Evolutionary conservation across 2,888 invertebrate species (phyloP), one percentile per base, ranked within the genome.

Genomic region (Fragum sueziense): DNA sequence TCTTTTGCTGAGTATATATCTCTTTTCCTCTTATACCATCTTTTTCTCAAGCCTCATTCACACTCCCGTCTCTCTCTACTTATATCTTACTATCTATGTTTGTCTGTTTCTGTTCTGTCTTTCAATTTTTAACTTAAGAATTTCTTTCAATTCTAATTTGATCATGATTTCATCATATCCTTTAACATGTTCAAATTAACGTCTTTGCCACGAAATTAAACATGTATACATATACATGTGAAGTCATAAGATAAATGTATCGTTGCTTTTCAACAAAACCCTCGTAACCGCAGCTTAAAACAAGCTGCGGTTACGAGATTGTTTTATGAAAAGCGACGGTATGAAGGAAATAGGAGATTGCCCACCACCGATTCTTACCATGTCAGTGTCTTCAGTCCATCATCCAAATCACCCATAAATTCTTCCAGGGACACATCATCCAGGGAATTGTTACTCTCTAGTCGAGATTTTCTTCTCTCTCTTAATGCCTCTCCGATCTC

Each of bases 381-480:
- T 22, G 89, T 89, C 9, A 91, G 70, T 1, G 88, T 85, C 54
- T 86, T 85, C 52, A 91, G 85, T 0, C 89, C 90, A 25, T 91
- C 91, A 61, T 91, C 90, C 9, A 91, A 82, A 9, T 87, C 85
- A 0, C 88, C 88, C 0, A 88, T 85, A 68, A 88, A 88, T 62
- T 91, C 90, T 31, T 88, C 89, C 2, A 86, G 52, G 1, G 78
- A 74, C 1, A 76, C 79, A 37, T 86, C 85, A 37, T 89, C 89
- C 3, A 80, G 73, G 4, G 87, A 85, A 37, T 80, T 83, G 33
- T 70, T 72, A 70, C 88, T 89, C n/a, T 86, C 82, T 4, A 86
- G 78, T 25, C 90, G 82, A 17, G 89, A 85, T 65, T 85, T 85
- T 57, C 86, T 80, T 7, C 89, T 80, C 27, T 87, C 87, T 69